Evolutionary conservation across 2,797 vertebrate genomes (phyloP).

Genomic region (Rhynchotus rufescens): DNA sequence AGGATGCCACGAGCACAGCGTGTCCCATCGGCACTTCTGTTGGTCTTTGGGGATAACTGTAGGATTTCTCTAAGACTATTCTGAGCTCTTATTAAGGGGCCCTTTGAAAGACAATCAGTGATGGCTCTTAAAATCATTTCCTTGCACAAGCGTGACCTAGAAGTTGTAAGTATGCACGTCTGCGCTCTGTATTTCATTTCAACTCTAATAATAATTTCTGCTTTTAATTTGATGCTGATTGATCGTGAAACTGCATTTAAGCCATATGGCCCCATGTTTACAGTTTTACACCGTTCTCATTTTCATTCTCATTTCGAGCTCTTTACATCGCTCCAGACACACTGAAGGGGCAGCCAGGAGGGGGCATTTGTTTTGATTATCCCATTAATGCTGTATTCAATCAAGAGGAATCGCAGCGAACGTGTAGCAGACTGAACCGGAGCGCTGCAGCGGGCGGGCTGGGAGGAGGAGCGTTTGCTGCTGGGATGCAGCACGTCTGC

Average conservation of each 20-base stretch:
- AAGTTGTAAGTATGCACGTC: slow-evolving; percentile 50
- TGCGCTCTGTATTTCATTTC: slow-evolving; percentile 68
- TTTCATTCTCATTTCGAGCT: slow-evolving; percentile 48
- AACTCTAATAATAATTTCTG: slow-evolving; percentile 58
- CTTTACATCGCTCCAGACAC: slow-evolving; percentile 66
- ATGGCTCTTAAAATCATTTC: slow-evolving; percentile 66
- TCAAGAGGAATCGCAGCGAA: slow-evolving; percentile 63
- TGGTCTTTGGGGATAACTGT: background rate
- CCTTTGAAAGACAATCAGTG: slow-evolving; percentile 19
- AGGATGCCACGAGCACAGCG: fast-evolving
- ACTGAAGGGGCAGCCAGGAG: slow-evolving; percentile 11
- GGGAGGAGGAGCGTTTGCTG: background rate
- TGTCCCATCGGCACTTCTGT: background rate
- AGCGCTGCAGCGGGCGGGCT: slow-evolving; percentile 15
- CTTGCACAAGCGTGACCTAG: slow-evolving; percentile 62
- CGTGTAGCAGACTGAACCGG: slow-evolving; percentile 32
- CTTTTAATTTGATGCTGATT: slow-evolving; percentile 71
- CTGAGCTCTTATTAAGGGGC: background rate
- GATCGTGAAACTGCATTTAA: slow-evolving; percentile 28
- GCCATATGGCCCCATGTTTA: slow-evolving; percentile 26
- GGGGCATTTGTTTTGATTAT: slow-evolving; percentile 74
- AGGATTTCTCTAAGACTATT: background rate
- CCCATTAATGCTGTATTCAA: slow-evolving; percentile 73
- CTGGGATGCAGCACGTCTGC: slow-evolving; percentile 35
- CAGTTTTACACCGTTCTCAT: slow-evolving; percentile 23